phyloP scores from a whole-genome alignment of 2,113 vertebrate genomes.

The Noctilio leporinus region DNA sequence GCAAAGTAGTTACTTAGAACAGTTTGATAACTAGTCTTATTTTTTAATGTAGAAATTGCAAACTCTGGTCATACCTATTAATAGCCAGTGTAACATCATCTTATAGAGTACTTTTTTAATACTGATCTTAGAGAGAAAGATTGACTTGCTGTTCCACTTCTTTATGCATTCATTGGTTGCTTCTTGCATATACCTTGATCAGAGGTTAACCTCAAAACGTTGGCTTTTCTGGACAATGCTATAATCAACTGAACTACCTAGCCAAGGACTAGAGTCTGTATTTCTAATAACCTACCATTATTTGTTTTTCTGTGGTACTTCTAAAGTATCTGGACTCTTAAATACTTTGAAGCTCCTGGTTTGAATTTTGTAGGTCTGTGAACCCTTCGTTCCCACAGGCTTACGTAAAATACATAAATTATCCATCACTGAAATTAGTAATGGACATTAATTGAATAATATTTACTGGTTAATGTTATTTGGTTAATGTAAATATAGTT shows the following conservation, averaged over 20 bases:
- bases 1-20: not conserved
- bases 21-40: not conserved
- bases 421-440: not conserved
- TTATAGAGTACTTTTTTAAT: not conserved
- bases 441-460: not conserved
- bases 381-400: not conserved
- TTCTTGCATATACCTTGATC: too few relatives aligned
- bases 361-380: not conserved
- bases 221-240: too few relatives aligned
- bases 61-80: not conserved
- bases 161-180: too few relatives aligned
- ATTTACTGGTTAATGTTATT: not conserved
- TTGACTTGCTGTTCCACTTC: too few relatives aligned
- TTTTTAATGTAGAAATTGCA: not conserved
- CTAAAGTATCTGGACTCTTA: not conserved
- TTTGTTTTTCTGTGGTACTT: not conserved
- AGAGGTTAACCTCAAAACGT: too few relatives aligned
- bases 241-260: too few relatives aligned
- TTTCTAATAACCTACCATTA: not conserved
- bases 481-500: not conserved
- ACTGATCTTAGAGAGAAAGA: too few relatives aligned
- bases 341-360: not conserved
- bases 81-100: not conserved
- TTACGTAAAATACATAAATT: not conserved
- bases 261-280: not conserved